Base-by-base conservation (phyloP, 2,113 vertebrate genomes). In the Nothocercus nigrocapillus region DNA sequence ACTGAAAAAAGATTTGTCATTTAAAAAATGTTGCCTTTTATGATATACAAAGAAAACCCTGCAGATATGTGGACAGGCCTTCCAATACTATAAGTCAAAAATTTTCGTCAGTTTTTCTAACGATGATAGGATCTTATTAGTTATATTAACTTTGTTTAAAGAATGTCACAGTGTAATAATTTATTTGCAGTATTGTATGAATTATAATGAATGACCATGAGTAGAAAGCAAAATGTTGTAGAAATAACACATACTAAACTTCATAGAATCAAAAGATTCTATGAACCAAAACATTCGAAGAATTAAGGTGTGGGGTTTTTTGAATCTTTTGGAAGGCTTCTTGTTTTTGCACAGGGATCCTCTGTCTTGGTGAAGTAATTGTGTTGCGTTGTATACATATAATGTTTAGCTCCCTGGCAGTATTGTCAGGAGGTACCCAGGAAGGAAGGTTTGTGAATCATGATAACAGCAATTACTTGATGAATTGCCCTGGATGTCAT, bases 51-150 rank as follows among this genome's bases (percentile, higher is more conserved):
- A 82, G 91, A 93, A 13, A 49, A 49, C 49, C 49, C 34, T 32
- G 8, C 3, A 77, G 36, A 62, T 21, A n/a, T 0, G 0, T 8
- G 9, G 17, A 53, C 18, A 24, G 40, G 36, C 8, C 11, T 24
- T 83, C 56, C 80, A 56, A 51, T 42, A 36, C 14, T 70, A 2
- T 30, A 62, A 5, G 22, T n/a, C 19, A 93, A 25, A 88, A 36
- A 2, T 61, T 76, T 28, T 69, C 36, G 64, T 45, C 21, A 49
- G 3, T 66, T 74, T 93, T 66, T 73, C 25, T 40, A 40, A 6
- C 22, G 20, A 8, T 68, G 3, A 30, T 4, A 73, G 17, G 10
- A 36, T 56, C 8, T 69, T 38, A 20, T 34, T 53, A 62, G 6
- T 4, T 82, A 6, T 36, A 54, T 25, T 80, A 49, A 69, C 7